Evolutionary conservation across 1,140 invertebrate genomes (phyloP), one percentile per base, ranked within the genome.

Genomic region (Aphelenchoides besseyi): DNA sequence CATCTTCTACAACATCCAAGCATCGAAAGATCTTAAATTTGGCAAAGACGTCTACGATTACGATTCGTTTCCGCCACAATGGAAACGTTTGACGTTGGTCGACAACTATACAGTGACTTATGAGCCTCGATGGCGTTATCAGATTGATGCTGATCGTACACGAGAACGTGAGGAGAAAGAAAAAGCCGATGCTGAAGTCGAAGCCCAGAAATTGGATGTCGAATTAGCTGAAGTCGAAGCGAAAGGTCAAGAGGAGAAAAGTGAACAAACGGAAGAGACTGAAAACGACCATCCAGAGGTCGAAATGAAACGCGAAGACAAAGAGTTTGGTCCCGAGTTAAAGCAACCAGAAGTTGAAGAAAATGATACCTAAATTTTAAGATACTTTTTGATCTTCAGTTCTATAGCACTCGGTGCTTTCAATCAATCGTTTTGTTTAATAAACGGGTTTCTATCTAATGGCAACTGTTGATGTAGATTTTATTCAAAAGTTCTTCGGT

Each of bases 1-100:
- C 32, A 33, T 35, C 3, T 66, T 66, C 63, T 66, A 66, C 63
- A 66, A 66, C 63, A 37, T 33, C 1, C 63, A 66, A 66, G 36
- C 2, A 64, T 33, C 63, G 16, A 66, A 66, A 53, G 1, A 66
- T 1, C 16, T 32, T 12, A 66, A 5, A 33, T 59, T 66, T 16
- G 1, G 63, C 5, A 35, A 64, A 53, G 32, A 66, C 32, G 12
- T 66, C 18, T 36, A 64, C 1, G 63, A 66, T 16, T 36, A 66
- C 63, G 63, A 66, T 66, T 66, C n/a, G n/a, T 18, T 61, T 36
- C 59, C 59, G 2, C 59, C 59, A n/a, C 16, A 61, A 36, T 61
- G 59, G 59, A 1, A 2, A 29, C 1, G 59, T 16, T n/a, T 61
- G 30, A 16, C 16, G 59, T 16, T 18, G 18, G n/a, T 61, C 59